phyloP scores from a whole-genome alignment of 2,888 invertebrate species.

The Eupithecia abbreviata region DNA sequence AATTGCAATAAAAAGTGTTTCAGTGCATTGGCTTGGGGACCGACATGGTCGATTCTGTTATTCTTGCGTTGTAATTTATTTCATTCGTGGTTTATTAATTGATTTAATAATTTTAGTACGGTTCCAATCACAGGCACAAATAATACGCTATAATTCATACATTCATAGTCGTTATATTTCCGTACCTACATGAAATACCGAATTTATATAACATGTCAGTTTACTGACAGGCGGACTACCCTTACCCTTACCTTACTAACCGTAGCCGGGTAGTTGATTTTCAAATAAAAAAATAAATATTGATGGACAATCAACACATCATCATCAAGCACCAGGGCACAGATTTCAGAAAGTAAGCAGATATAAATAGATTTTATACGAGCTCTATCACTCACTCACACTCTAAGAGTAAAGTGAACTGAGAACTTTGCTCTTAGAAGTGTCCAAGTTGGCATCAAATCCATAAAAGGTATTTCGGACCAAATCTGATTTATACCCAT shows the following conservation, averaged over 20 bases:
- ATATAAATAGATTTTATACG: background rate
- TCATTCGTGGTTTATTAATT: background rate
- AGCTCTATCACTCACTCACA: background rate
- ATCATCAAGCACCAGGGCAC: background rate
- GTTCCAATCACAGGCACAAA: background rate
- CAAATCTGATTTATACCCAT: constrained; percentile 20
- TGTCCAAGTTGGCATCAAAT: background rate
- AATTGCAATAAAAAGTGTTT: constrained; percentile 10
- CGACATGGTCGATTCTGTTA: constrained; percentile 6
- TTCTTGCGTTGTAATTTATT: background rate
- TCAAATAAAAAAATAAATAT: background rate
- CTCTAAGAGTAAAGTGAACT: too few relatives aligned
- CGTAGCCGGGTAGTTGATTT: background rate
- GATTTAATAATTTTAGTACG: background rate
- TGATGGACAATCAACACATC: background rate
- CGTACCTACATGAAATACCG: background rate
- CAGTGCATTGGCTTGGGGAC: constrained; percentile 10
- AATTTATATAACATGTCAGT: background rate
- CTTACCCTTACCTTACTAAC: background rate
- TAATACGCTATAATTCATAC: background rate
- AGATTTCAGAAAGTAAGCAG: background rate
- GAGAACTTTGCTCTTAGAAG: background rate
- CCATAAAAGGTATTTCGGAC: constrained; percentile 12
- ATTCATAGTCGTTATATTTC: background rate
- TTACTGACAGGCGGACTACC: background rate